Evolutionary conservation across 2,113 vertebrate genomes (phyloP).

Genomic region (Maccullochella peelii): DNA sequence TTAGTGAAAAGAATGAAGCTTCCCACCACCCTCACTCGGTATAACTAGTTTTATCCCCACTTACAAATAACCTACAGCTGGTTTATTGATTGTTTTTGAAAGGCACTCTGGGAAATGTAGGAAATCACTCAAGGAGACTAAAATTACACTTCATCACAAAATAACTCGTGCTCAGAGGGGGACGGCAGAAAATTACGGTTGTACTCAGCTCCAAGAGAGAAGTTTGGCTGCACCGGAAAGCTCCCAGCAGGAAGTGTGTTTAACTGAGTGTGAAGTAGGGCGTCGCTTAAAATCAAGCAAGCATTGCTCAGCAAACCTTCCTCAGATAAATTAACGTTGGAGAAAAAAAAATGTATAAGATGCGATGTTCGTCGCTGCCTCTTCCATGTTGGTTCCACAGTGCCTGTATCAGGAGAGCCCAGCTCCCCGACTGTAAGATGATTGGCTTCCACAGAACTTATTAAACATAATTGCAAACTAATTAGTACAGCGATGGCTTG

Average conservation of each 20-base stretch:
- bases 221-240: constrained; percentile 5
- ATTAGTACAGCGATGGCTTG: constrained; percentile 87
- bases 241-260: constrained; percentile 44
- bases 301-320: constrained; percentile 43
- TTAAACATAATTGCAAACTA: constrained; percentile 89
- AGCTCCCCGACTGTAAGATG: constrained; percentile 71
- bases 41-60: no score
- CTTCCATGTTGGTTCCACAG: constrained; percentile 53
- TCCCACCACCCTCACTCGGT: neutral
- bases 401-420: constrained; percentile 63
- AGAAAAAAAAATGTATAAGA: neutral
- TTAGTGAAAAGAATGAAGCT: constrained; percentile 8
- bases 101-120: constrained; percentile 37
- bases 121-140: neutral
- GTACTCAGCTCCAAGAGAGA: neutral
- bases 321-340: neutral
- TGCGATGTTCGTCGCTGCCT: constrained; percentile 8
- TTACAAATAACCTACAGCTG: neutral
- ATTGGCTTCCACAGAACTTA: constrained; percentile 86
- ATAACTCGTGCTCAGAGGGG: constrained; percentile 11
- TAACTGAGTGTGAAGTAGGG: constrained; percentile 14
- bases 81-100: constrained; percentile 26
- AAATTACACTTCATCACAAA: constrained; percentile 25
- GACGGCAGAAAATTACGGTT: constrained; percentile 1
- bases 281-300: constrained; percentile 15